phyloP scores from a whole-genome alignment of 2,888 invertebrate species.

The Platycheirus rosarum region DNA sequence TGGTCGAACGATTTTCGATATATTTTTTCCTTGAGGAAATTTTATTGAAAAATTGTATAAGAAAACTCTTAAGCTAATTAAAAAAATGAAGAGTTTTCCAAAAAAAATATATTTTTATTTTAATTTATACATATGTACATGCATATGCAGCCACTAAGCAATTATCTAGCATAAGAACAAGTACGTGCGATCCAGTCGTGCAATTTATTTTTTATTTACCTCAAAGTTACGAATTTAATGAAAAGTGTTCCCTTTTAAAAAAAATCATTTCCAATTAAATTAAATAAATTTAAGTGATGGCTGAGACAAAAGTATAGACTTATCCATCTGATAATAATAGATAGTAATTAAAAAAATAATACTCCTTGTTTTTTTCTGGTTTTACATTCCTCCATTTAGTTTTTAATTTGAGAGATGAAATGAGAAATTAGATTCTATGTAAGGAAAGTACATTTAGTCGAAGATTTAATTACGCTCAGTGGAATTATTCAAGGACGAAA shows the following conservation, averaged over 20 bases:
- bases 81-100: too few species aligned
- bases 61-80: too few species aligned
- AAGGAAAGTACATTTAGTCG: slow-evolving; percentile 23
- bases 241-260: slow-evolving; percentile 44
- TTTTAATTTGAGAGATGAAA: too few species aligned
- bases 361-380: slow-evolving; percentile 54
- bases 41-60: too few species aligned
- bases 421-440: slow-evolving; percentile 16
- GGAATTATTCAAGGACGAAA: slow-evolving; percentile 27
- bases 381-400: slow-evolving; percentile 21
- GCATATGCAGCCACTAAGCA: too few species aligned
- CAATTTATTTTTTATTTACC: slow-evolving; percentile 68
- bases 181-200: too few species aligned
- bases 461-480: slow-evolving; percentile 35
- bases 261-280: too few species aligned
- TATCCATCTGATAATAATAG: slow-evolving; percentile 66
- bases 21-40: too few species aligned
- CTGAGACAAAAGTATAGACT: slow-evolving; percentile 51
- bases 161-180: too few species aligned
- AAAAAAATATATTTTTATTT: too few species aligned
- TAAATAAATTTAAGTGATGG: slow-evolving; percentile 59
- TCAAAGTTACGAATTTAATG: slow-evolving; percentile 62
- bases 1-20: too few species aligned
- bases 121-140: too few species aligned
- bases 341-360: slow-evolving; percentile 59